Percentiles rank a stretch among this genome's conserved stretches.
phyloP scores from a whole-genome alignment of 2,113 vertebrate genomes.

The Syrmaticus mikado region DNA sequence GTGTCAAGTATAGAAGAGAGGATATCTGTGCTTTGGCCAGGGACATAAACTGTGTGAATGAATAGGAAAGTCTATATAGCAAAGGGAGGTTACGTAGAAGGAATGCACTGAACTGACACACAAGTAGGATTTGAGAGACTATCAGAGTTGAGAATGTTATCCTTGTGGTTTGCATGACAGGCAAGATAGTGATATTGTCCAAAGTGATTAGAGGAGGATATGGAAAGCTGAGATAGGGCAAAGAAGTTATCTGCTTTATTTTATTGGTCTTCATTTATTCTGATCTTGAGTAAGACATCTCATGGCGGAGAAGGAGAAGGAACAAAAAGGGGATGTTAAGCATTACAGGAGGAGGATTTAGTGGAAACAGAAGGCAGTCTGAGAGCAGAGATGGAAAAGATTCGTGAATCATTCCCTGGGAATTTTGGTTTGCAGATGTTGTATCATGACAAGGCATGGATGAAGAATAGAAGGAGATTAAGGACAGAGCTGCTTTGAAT shows the following conservation, averaged over 20 bases:
- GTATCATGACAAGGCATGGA: not conserved
- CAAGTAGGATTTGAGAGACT: not conserved
- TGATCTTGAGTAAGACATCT: not conserved
- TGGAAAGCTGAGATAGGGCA: not conserved
- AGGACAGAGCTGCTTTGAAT: not conserved
- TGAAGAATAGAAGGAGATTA: not conserved
- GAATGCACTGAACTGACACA: not conserved
- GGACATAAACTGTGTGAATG: not conserved
- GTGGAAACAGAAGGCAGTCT: not conserved
- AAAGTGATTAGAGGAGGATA: not conserved
- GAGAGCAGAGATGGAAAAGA: not conserved
- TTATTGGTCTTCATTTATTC: not conserved
- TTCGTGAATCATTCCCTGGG: not conserved
- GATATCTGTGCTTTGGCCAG: not conserved
- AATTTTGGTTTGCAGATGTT: conserved; percentile 14
- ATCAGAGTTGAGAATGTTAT: not conserved
- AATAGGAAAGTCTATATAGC: not conserved
- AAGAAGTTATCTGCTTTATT: not conserved
- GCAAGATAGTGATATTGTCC: not conserved
- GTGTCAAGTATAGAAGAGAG: not conserved
- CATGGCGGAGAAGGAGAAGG: not conserved
- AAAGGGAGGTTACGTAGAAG: not conserved
- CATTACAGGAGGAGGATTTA: not conserved
- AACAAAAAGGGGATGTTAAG: not conserved
- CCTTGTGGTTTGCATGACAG: not conserved